These are phyloP conservation scores for Spisula solida DNA, from an alignment of 2,888 invertebrate species.

Conservation along the genomic window DNA sequence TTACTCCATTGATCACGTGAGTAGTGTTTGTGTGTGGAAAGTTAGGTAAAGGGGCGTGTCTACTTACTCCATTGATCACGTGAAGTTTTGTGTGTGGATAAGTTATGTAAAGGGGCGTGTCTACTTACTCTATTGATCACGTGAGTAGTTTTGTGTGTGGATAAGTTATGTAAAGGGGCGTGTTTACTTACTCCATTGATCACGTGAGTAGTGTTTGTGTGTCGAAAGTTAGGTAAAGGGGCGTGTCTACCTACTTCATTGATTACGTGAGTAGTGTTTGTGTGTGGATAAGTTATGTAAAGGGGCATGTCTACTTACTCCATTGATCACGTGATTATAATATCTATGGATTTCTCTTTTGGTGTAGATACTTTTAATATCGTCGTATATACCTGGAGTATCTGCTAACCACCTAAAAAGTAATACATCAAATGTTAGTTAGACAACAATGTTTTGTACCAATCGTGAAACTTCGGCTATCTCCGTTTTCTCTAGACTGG, in stretches of 20 bases:
- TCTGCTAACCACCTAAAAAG: constrained; percentile 59
- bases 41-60: too few species aligned
- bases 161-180: too few species aligned
- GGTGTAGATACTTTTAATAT: constrained; percentile 32
- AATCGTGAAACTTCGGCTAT: too few species aligned
- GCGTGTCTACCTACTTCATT: constrained; percentile 70
- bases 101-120: too few species aligned
- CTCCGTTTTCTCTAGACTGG: too few species aligned
- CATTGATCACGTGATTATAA: constrained; percentile 76
- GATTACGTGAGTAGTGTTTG: constrained; percentile 52
- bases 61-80: constrained; percentile 76
- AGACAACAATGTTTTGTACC: too few species aligned
- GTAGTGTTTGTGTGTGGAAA: too few species aligned
- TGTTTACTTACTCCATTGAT: constrained; percentile 73
- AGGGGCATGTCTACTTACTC: constrained; percentile 59
- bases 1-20: constrained; percentile 77
- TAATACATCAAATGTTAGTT: not conserved
- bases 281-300: too few species aligned
- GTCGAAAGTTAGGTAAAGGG: too few species aligned
- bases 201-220: constrained; percentile 74
- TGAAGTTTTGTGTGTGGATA: too few species aligned
- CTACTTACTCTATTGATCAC: constrained; percentile 75
- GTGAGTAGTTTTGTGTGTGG: too few species aligned
- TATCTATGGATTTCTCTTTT: constrained; percentile 71
- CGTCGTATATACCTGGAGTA: constrained; percentile 21